Percentiles rank a stretch among this genome's conserved stretches.
These are phyloP conservation scores for Agapornis roseicollis DNA, from an alignment of 2,113 vertebrate species.

Conservation along the genomic window DNA sequence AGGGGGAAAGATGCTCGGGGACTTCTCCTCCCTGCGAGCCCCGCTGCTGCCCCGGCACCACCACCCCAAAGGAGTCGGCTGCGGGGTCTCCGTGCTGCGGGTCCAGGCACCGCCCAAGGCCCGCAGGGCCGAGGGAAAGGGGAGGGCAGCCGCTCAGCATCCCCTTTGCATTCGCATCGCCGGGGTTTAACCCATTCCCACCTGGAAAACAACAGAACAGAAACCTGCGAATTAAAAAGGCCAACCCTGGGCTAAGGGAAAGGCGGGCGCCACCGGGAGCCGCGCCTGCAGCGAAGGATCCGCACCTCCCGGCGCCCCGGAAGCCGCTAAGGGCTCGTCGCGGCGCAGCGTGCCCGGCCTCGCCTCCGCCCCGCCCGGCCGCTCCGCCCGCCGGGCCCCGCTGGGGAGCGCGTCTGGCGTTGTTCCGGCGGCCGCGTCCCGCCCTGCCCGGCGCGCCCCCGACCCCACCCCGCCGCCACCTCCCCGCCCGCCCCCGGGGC, in stretches of 20 bases:
- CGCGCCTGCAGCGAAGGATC: not conserved
- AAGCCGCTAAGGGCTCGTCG: not conserved
- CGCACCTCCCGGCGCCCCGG: not conserved
- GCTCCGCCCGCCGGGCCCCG: not conserved
- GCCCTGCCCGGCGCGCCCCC: not conserved
- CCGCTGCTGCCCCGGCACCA: not conserved
- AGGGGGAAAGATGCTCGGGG: not conserved
- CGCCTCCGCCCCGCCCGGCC: not conserved
- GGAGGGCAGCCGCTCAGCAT: not conserved
- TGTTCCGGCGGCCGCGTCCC: not conserved
- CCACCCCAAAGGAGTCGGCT: not conserved
- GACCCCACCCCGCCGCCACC: not conserved
- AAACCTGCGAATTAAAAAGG: not conserved
- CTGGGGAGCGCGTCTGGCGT: not conserved
- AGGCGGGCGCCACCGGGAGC: not conserved
- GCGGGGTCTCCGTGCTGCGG: not conserved
- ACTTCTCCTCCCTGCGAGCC: not conserved
- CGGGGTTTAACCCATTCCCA: not conserved
- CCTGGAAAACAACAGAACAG: not conserved
- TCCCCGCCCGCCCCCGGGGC: conserved; percentile 35
- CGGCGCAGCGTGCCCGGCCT: not conserved
- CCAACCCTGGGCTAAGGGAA: not conserved
- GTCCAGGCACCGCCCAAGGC: not conserved
- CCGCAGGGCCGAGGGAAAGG: not conserved
- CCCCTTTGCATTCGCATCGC: not conserved